Evolutionary conservation across 2,113 vertebrate species (phyloP), one percentile per base, ranked within the genome.

Genomic region (Tinamus guttatus): DNA sequence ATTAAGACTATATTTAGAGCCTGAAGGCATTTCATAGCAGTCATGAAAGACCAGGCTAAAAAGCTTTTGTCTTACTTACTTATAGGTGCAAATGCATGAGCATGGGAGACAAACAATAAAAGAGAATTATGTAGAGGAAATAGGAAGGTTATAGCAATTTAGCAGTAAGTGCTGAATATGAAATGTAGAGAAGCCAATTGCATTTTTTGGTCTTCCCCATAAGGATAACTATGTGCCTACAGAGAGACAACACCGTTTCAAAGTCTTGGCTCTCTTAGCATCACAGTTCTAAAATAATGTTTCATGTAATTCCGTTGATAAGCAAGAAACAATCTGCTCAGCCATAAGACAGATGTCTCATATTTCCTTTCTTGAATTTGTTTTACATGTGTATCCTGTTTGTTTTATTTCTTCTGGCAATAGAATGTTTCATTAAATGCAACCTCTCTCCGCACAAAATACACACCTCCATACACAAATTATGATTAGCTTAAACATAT

Each of bases 341-440:
- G 59, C 41, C 11, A 28, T 22, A 69, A 86, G 38, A 36, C 27
- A 88, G n/a, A 54, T 62, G 54, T 24, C 22, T 52, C 62, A 75
- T 24, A n/a, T 82, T 91, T 84, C 16, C 38, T 85, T 92, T 79
- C 76, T 25, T 68, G 60, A 79, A 78, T 95, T 81, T 8, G 67
- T 73, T 89, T 77, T 24, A 93, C 93, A 64, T 63, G 56, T 58
- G 58, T 82, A 34, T 6, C 11, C 32, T 43, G 20, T 64, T 79
- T 80, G 54, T 81, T 85, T 95, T 51, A 34, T 58, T 8, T 90
- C 36, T 28, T 58, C 20, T 30, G 67, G 19, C 36, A 81, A 65
- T 77, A 94, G 85, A 81, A 89, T 51, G 22, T 64, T 58, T 68
- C 34, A 58, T 83, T 62, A 81, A 74, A 86, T 67, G 71, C 73